Evolutionary conservation across 35 echinoderm and acorn worm genomes (phyloP).

Genomic region (Acanthaster planci): DNA sequence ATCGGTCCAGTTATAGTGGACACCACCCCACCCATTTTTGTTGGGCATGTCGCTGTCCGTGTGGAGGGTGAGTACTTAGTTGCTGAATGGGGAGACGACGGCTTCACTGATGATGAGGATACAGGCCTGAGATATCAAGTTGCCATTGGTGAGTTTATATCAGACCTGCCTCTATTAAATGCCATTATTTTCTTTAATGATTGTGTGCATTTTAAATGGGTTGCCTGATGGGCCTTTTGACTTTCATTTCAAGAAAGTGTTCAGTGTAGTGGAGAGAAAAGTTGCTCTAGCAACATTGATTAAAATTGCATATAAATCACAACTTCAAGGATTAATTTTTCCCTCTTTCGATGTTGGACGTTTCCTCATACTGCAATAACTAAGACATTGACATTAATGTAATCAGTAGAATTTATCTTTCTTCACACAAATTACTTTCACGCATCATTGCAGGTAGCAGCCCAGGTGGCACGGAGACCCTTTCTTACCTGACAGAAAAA

Average conservation of each 20-base stretch:
- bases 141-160: slow-evolving; percentile 8
- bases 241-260: not conserved
- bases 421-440: too few species aligned
- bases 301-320: not conserved
- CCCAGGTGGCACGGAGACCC: not conserved
- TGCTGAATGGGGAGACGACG: slow-evolving; percentile 5
- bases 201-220: not conserved
- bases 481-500: not conserved
- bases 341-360: too few species aligned
- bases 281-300: too few species aligned
- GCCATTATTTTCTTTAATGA: not conserved
- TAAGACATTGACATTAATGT: too few species aligned
- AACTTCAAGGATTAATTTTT: too few species aligned
- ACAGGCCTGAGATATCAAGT: slow-evolving; percentile 4
- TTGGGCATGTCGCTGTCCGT: slow-evolving; percentile 14
- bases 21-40: slow-evolving; percentile 35
- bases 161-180: not conserved
- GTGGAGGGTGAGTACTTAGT: slow-evolving; percentile 22
- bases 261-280: not conserved
- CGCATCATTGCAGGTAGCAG: not conserved
- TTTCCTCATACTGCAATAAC: too few species aligned
- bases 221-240: not conserved
- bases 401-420: too few species aligned
- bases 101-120: slow-evolving; percentile 45
- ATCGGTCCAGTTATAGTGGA: slow-evolving; percentile 61